Evolutionary conservation across 1,140 invertebrate species (phyloP).

Genomic region (Sarcophaga peregrina): DNA sequence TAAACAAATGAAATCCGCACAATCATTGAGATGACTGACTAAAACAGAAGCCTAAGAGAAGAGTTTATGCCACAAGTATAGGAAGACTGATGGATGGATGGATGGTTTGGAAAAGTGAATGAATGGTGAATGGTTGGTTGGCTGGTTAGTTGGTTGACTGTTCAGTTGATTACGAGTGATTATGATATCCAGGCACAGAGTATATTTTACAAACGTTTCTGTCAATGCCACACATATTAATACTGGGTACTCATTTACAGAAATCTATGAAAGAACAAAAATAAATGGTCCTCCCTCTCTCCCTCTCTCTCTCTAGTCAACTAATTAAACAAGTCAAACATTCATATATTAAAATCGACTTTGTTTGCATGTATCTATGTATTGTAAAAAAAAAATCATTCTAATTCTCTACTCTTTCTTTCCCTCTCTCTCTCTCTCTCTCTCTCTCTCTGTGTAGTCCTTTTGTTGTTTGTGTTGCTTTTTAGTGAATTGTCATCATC

Average conservation of each 20-base stretch:
- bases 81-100: not conserved
- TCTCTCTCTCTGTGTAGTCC: not conserved
- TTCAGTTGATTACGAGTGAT: not conserved
- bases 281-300: too few species aligned
- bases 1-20: too few species aligned
- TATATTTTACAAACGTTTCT: not conserved
- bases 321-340: constrained; percentile 24
- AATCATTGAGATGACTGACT: too few species aligned
- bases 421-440: too few species aligned
- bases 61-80: not conserved
- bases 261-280: too few species aligned
- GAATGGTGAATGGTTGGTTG: not conserved
- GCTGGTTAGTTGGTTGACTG: not conserved
- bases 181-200: not conserved
- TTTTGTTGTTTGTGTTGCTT: not conserved
- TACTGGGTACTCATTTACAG: too few species aligned
- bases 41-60: not conserved
- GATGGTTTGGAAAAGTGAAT: not conserved
- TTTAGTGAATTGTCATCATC: constrained; percentile 23
- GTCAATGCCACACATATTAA: not conserved
- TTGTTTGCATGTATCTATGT: too few species aligned
- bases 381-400: too few species aligned
- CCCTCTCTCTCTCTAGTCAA: constrained; percentile 20
- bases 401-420: too few species aligned
- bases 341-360: not conserved